Conservation (phyloP, 2,113 vertebrate species). For the Poeciliopsis occidentalis region DNA sequence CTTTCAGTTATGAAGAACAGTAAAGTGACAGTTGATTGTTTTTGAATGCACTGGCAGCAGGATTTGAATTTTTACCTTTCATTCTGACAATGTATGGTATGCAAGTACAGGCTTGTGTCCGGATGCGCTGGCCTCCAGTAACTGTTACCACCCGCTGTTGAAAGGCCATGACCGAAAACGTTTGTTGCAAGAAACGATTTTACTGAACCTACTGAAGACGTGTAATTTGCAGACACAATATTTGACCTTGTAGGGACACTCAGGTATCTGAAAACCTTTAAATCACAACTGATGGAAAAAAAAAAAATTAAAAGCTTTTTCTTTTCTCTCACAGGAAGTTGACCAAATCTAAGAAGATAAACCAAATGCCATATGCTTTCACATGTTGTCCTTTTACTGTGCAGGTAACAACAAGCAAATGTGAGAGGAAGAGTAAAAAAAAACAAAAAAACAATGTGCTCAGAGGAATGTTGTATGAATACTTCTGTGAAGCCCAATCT, state of each 20-base stretch:
- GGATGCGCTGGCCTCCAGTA: not conserved
- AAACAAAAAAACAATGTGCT: not conserved
- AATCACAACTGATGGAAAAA: not conserved
- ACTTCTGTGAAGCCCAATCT: not conserved
- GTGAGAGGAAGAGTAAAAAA: not conserved
- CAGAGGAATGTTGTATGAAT: constrained; percentile 5
- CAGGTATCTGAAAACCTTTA: not conserved
- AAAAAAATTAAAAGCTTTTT: not conserved
- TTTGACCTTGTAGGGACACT: not conserved
- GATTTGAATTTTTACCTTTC: constrained; percentile 63
- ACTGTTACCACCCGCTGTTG: constrained; percentile 13
- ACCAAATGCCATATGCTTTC: not conserved
- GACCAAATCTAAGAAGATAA: not conserved
- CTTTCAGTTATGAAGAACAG: constrained; percentile 36
- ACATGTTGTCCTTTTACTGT: not conserved
- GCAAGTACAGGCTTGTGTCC: not conserved
- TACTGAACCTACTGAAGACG: not conserved
- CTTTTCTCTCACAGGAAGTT: not conserved
- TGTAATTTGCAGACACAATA: constrained; percentile 2
- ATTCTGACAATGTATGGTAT: constrained; percentile 53
- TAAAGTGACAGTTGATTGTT: constrained; percentile 60
- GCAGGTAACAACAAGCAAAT: not conserved
- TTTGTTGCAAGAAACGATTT: constrained; percentile 4
- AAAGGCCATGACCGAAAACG: constrained; percentile 3
- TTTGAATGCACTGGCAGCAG: constrained; percentile 18